Evolutionary conservation across 2,888 invertebrate species (phyloP), one percentile per base, ranked within the genome.

Genomic region (Euplagia quadripunctaria): DNA sequence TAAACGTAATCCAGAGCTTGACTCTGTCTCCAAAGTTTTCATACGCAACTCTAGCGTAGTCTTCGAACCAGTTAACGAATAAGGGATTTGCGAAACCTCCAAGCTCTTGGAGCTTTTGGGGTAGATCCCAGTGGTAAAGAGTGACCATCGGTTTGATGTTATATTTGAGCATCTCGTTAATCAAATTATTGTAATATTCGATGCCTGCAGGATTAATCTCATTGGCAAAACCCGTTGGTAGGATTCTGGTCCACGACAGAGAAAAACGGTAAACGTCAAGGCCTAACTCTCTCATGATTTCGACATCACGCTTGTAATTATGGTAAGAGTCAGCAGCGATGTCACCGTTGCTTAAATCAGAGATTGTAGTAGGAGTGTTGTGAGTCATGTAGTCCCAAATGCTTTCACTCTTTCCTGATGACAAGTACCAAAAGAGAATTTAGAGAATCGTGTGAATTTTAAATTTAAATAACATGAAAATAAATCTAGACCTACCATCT

Each of bases 161-260:
- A 79, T 96, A 96, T 52, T 93, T 95, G 0, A 97, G 73, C 74
- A 97, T 93, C 85, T 96, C 96, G 82, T 97, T 88, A 69, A 97
- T 97, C 1, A 97, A 88, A 73, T 96, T 93, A 80, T 97, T 96
- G 89, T 98, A 98, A 88, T 97, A 97, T 16, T 94, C 90, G 16
- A 97, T 90, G 7, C 97, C 97, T 1, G 94, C 94, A 79, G 94
- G 88, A 86, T 97, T 97, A 31, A 97, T 84, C 4, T 92, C 84
- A 66, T 96, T 93, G 2, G 93, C 72, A 52, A 94, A 91, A 20
- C 96, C 97, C 55, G 93, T 95, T 0, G 97, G 97, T 11, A 97
- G 87, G 52, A 97, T 93, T 68, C 97, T 91, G 0, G 97, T 79
- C 97, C 97, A 97, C 7, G 97, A 94, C 16, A 97, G 84, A 0